These are phyloP conservation scores for Irena cyanogastra DNA, from an alignment of 2,113 vertebrate genomes.

Conservation along the genomic window DNA sequence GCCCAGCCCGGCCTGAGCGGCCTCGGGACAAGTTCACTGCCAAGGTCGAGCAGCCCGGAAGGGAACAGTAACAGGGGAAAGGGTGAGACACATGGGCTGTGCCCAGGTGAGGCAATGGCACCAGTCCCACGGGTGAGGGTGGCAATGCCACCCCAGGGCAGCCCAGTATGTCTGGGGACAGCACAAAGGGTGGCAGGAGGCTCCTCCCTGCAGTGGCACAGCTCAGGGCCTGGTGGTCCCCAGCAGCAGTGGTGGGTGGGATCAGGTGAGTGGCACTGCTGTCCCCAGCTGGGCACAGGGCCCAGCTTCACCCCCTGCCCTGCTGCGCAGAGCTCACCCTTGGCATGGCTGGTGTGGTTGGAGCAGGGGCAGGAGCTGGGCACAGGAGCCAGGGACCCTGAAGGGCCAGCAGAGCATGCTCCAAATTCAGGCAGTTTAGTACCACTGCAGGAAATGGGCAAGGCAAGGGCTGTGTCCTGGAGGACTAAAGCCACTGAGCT, in stretches of 20 bases:
- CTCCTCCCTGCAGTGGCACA: background rate
- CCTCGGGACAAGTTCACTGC: background rate
- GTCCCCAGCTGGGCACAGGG: background rate
- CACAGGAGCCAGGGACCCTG: background rate
- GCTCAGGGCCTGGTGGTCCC: background rate
- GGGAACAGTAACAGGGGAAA: background rate
- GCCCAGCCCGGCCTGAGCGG: accelerated
- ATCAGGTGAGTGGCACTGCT: accelerated
- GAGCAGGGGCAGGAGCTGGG: background rate
- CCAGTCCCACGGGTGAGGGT: accelerated
- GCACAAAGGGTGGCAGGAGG: background rate
- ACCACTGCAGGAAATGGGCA: accelerated
- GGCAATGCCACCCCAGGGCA: background rate
- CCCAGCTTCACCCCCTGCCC: too few species aligned
- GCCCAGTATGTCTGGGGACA: accelerated
- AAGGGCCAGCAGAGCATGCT: background rate
- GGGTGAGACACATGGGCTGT: background rate
- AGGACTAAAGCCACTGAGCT: background rate
- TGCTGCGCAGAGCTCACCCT: background rate
- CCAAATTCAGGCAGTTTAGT: too few species aligned
- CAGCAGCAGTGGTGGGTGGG: background rate
- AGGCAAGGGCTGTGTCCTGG: background rate
- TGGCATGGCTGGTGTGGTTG: accelerated
- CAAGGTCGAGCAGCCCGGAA: background rate
- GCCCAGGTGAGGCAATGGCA: background rate